Base-by-base conservation (phyloP, 2,113 vertebrate species). In the Aythya baeri region DNA sequence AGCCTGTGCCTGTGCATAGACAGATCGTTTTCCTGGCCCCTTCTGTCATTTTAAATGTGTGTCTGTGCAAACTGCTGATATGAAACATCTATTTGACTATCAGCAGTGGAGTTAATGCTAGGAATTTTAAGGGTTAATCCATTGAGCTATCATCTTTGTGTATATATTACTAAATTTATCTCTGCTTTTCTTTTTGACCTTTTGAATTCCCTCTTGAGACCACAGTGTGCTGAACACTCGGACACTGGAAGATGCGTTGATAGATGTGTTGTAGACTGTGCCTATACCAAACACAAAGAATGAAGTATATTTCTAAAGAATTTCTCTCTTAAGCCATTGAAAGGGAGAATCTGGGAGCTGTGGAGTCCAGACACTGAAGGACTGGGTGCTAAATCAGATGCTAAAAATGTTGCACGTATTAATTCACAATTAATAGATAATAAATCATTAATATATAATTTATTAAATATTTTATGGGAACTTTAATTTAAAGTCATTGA, bases 361-460 rank as follows among this genome's bases (percentile, higher is more conserved):
- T 62, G 58, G 70, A 94, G 61, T 61, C 50, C 46, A 57, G 68
- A n/a, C 27, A 25, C 38, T 38, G 11, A 65, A 46, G 17, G 36
- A 46, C 38, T n/a, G 23, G 76, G 50, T 67, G 70, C 57, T 92
- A 70, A 84, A 88, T 93, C 73, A 82, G 54, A 34, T 88, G 55
- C 49, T 55, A 72, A 36, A 96, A 87, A 63, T 32, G 17, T 83
- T 93, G 20, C 57, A 34, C 7, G 3, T 91, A 88, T 89, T 90
- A 92, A 88, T 91, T 96, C 31, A 71, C 89, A 91, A 94, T 97
- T 96, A 93, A 84, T 75, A 86, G 41, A 22, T 38, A 77, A 78
- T 88, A 91, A 85, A 96, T 94, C 59, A 88, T 89, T 79, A 72
- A 66, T 55, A 41, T 70, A 21, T 44, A 36, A 83, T 84, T 86